A percentile compares a stretch with the other conserved stretches of the same genome.
These are phyloP conservation scores for Enteromius thamalakanensis DNA, from an alignment of 2,797 vertebrate genomes.

Conservation along the genomic window DNA sequence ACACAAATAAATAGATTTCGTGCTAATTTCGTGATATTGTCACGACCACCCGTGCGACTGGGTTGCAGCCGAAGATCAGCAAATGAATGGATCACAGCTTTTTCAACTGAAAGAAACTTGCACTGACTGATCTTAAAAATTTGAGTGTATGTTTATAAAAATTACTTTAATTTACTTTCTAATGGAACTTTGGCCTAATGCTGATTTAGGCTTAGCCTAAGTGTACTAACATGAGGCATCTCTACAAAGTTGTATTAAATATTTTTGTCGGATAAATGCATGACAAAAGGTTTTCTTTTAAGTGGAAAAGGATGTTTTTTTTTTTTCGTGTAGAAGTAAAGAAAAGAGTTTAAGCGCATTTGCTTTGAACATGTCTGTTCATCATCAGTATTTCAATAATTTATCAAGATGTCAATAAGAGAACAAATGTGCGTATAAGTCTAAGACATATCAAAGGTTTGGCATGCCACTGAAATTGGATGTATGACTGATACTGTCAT, in stretches of 20 bases:
- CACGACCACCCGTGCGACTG: too few relatives aligned
- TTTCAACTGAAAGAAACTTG: too few relatives aligned
- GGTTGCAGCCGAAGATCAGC: too few relatives aligned
- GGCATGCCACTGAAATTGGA: background rate
- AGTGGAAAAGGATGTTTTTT: background rate
- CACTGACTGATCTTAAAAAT: too few relatives aligned
- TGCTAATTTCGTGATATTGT: too few relatives aligned
- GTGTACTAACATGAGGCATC: background rate
- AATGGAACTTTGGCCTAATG: too few relatives aligned
- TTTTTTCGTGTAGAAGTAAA: background rate
- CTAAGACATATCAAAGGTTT: slow-evolving; percentile 13
- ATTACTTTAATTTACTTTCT: too few relatives aligned
- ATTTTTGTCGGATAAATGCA: background rate
- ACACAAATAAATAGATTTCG: too few relatives aligned
- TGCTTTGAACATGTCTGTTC: slow-evolving; percentile 12
- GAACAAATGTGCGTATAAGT: background rate
- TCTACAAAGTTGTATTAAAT: background rate
- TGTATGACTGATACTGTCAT: slow-evolving; percentile 25
- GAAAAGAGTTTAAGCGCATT: background rate
- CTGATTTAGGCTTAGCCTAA: too few relatives aligned
- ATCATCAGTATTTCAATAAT: slow-evolving; percentile 2
- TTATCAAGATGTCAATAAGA: slow-evolving; percentile 24
- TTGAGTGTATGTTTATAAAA: too few relatives aligned
- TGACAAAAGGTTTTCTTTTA: background rate
- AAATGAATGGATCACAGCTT: too few relatives aligned